Conservation (phyloP, 2,888 invertebrate genomes). For the Orchesella flavescens region DNA sequence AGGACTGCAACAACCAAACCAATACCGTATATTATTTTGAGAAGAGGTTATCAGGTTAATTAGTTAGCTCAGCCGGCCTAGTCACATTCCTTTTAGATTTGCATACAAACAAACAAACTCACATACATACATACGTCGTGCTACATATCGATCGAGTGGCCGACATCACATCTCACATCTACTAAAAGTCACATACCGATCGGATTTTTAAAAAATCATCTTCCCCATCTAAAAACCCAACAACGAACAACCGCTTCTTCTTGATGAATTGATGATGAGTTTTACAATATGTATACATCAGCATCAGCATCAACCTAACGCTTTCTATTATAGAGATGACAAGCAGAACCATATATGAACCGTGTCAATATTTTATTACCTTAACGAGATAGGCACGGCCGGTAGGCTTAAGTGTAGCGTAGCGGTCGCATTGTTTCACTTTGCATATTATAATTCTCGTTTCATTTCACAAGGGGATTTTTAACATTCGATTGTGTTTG, state of each 20-base stretch:
- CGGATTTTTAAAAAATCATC: slow-evolving; percentile 30
- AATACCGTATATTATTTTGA: slow-evolving; percentile 18
- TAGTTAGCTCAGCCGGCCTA: slow-evolving; percentile 45
- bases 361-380: slow-evolving; percentile 56
- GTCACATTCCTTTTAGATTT: slow-evolving; percentile 46
- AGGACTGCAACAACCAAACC: no score
- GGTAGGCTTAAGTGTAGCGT: no score
- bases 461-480: no score
- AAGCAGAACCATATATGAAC: slow-evolving; percentile 41
- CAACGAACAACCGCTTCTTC: no score
- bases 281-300: no score
- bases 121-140: background rate
- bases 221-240: background rate
- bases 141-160: no score
- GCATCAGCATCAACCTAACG: no score
- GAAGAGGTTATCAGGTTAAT: slow-evolving; percentile 60
- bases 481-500: no score
- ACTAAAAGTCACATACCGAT: background rate
- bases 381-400: slow-evolving; percentile 35
- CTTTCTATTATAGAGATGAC: no score
- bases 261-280: no score
- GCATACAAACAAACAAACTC: background rate
- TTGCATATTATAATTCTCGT: no score
- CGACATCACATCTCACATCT: slow-evolving; percentile 11
- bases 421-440: no score